phyloP scores from a whole-genome alignment of 2,888 invertebrate species.

The Eristalis tenax region DNA sequence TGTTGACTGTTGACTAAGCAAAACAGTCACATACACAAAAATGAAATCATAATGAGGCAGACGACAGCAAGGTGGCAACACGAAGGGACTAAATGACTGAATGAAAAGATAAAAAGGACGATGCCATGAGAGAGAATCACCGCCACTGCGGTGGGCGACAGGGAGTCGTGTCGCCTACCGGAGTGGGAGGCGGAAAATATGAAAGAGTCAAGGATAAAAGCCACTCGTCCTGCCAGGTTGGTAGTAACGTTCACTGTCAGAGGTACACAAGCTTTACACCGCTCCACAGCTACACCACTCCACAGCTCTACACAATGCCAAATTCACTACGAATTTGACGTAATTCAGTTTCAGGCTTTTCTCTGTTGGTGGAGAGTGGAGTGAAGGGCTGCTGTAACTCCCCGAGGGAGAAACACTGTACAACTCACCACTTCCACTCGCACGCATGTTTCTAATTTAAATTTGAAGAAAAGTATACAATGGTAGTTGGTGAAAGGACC shows the following conservation, averaged over 20 bases:
- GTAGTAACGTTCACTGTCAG: conserved; percentile 5
- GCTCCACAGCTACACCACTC: background rate
- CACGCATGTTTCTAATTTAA: conserved; percentile 55
- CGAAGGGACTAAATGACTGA: conserved; percentile 47
- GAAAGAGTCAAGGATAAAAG: conserved; percentile 52
- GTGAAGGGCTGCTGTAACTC: conserved; percentile 14
- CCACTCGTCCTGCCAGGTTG: conserved; percentile 34
- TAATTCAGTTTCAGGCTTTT: conserved; percentile 42
- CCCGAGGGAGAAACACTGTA: conserved; percentile 24
- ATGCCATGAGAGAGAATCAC: conserved; percentile 11
- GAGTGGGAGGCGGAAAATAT: background rate
- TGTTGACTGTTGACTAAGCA: conserved; percentile 42
- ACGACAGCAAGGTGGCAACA: background rate
- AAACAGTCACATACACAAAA: conserved; percentile 38
- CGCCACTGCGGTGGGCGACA: background rate
- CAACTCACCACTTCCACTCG: background rate
- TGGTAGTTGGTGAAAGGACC: conserved; percentile 17
- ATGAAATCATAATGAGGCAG: conserved; percentile 58
- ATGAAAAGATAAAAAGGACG: conserved; percentile 60
- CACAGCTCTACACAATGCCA: conserved; percentile 13
- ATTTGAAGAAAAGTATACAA: conserved; percentile 44
- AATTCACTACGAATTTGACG: conserved; percentile 48
- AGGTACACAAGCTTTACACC: background rate
- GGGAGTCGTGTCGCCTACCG: no score
- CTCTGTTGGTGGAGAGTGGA: background rate